These are phyloP conservation scores for Pristiophorus japonicus DNA, from an alignment of 2,113 vertebrate genomes.

Conservation along the genomic window DNA sequence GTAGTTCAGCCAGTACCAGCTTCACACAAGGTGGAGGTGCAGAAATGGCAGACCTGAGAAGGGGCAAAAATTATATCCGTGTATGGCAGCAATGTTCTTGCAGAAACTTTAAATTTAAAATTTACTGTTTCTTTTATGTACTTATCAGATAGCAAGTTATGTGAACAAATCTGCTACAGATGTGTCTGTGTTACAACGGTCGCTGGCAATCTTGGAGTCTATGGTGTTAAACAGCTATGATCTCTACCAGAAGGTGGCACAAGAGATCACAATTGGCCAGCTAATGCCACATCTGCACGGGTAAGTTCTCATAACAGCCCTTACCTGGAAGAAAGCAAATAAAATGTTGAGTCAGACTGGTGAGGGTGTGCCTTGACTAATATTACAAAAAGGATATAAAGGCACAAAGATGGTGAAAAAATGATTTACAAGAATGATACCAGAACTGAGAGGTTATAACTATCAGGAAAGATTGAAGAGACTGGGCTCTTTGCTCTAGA, in stretches of 20 bases:
- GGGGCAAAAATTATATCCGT: not conserved
- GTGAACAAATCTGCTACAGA: conserved; percentile 92
- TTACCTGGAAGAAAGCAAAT: not conserved
- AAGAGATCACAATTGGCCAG: conserved; percentile 98
- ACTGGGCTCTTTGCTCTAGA: not conserved
- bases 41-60: not conserved
- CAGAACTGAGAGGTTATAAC: not conserved
- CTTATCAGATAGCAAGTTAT: conserved; percentile 82
- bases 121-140: not conserved
- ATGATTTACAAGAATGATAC: not conserved
- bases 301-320: conserved; percentile 51
- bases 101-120: not conserved
- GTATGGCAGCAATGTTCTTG: not conserved
- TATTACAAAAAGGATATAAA: not conserved
- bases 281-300: conserved; percentile 93
- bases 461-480: not conserved
- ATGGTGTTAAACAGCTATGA: conserved; percentile 98
- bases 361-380: no score
- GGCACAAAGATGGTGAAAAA: not conserved
- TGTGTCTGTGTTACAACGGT: conserved; percentile 84
- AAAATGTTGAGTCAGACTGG: not conserved
- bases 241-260: conserved; percentile 96
- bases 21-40: not conserved
- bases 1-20: not conserved
- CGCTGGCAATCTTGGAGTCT: conserved; percentile 90